Base-by-base conservation (phyloP, 2,113 vertebrate genomes). In the Dasyurus viverrinus region DNA sequence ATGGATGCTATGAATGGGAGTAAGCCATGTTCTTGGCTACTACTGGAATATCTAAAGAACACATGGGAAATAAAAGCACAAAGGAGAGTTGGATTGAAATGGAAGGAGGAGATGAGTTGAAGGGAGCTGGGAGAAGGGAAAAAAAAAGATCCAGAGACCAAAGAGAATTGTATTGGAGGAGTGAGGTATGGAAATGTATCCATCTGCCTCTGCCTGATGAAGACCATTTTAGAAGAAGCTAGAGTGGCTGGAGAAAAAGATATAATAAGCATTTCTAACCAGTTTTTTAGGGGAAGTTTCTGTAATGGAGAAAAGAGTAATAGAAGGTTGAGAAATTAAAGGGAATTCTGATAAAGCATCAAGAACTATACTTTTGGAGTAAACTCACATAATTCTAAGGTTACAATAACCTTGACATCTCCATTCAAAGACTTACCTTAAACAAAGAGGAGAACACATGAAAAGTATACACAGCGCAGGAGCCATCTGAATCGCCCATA, bases 361-460 rank as follows among this genome's bases (percentile, higher is more conserved):
- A 68, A 16, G 60, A 19, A 6, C 19, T 84, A 23, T 84, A 42
- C 16, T 84, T 84, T 8, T 84, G n/a, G n/a, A 42, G 0, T 84
- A 4, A 16, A 11, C 19, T n/a, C 68, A n/a, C n/a, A 8, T 76
- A 14, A 76, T 14, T 42, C n/a, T 84, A 42, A 84, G 19, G 36
- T n/a, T 84, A 42, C 16, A 42, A 19, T 42, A 2, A 42, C 53
- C 91, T 55, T 95, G 94, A 95, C 47, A 6, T 19, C n/a, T 22
- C 8, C n/a, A 84, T 84, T 2, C 68, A 42, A 84, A 84, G n/a
- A 84, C 96, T 91, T 97, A 99, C 99, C 99, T 99, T 99, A 98
- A 99, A 99, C 98, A 99, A 98, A 90, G 99, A 99, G 94, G 99
- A 99, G 98, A 99, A 99, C 97, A 99, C 99, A 55, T 99, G 99